Evolutionary conservation across 2,113 vertebrate genomes (phyloP), one percentile per base, ranked within the genome.

Genomic region (Chunga burmeisteri): DNA sequence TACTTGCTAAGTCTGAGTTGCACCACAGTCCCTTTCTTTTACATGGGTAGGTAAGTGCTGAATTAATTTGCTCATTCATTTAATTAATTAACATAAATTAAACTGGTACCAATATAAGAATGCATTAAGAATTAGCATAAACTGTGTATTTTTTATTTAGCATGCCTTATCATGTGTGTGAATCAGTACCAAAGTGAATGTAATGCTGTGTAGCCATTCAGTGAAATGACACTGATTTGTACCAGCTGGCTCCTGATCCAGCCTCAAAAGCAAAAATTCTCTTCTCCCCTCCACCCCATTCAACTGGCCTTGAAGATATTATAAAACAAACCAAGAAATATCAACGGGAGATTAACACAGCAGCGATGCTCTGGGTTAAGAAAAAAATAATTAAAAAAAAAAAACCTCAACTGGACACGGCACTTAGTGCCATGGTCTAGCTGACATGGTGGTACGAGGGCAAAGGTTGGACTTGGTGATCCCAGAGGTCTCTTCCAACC

Each of bases 41-140:
- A 85, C n/a, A 8, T 15, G 11, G 47, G 13, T 25, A 83, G 47
- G 38, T 50, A 93, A 81, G 56, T 34, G n/a, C 59, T 79, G 47
- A 67, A 29, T 82, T 67, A 55, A 32, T 83, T 34, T 42, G 34
- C 26, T 50, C 58, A 77, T 78, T 86, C 63, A 14, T 52, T 70
- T 53, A 25, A 62, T 80, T 85, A 93, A 80, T 90, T 92, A 96
- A 34, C 55, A 50, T 52, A 75, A 81, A 55, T 80, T 92, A 94
- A 96, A 92, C 44, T 53, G 49, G 42, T 90, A 94, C 95, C 90
- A 66, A 44, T 80, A 65, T 55, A 71, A 90, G 47, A 92, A 78
- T n/a, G 29, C 81, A 70, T 84, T 72, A 79, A 72, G 53, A 72
- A 49, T 25, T 56, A 68, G 44, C 53, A n/a, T 30, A 67, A 38